Evolutionary conservation across 2,888 invertebrate species (phyloP).

Genomic region (Nephrocerus scutellatus): DNA sequence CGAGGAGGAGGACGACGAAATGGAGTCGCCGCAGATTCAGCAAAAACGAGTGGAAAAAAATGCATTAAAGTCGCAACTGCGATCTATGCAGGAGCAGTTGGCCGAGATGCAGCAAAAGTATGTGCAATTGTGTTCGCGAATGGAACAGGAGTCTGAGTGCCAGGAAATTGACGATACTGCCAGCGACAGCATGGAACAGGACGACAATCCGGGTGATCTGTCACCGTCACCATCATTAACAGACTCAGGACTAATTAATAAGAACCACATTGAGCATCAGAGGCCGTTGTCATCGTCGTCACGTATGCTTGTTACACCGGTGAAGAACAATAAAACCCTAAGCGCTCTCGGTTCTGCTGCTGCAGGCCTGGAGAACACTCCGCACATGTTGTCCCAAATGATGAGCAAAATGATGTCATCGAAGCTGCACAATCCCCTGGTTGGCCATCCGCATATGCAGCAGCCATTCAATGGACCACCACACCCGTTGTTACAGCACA

Average conservation of each 20-base stretch:
- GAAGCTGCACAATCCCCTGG: conserved; percentile 53
- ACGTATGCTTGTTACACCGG: no score
- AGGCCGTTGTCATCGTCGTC: conserved; percentile 38
- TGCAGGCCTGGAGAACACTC: conserved; percentile 37
- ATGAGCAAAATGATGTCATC: conserved; percentile 60
- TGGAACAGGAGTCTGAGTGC: conserved; percentile 72
- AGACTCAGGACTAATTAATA: conserved; percentile 30
- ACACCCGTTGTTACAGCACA: conserved; percentile 54
- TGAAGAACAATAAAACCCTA: conserved; percentile 24
- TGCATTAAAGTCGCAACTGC: conserved; percentile 74
- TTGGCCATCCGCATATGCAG: conserved; percentile 52
- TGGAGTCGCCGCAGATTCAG: conserved; percentile 68
- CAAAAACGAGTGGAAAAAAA: conserved; percentile 83
- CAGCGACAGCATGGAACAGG: conserved; percentile 60
- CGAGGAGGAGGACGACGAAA: conserved; percentile 71
- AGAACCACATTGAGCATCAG: conserved; percentile 24
- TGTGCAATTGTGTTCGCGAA: conserved; percentile 75
- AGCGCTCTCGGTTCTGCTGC: conserved; percentile 8
- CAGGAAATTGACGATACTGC: conserved; percentile 67
- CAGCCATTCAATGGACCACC: conserved; percentile 56
- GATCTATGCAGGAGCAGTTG: conserved; percentile 81
- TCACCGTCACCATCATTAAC: conserved; percentile 36
- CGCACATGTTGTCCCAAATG: conserved; percentile 57
- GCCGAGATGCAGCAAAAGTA: conserved; percentile 90
- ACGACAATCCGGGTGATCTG: conserved; percentile 38